phyloP scores from a whole-genome alignment of 2,797 vertebrate species.

The Pseudomugil tenellus region DNA sequence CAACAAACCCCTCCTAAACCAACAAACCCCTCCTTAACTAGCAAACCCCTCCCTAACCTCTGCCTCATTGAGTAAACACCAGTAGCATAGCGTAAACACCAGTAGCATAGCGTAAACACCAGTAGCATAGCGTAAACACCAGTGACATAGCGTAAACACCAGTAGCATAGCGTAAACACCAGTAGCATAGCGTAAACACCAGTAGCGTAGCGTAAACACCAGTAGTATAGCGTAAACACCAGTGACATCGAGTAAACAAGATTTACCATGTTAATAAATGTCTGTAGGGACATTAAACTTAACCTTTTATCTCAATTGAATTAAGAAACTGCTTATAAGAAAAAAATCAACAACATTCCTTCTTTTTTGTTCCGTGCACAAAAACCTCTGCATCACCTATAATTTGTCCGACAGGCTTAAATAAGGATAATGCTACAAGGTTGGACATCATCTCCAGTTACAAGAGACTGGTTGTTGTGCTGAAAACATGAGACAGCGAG shows the following conservation, averaged over 20 bases:
- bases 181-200: too few species aligned
- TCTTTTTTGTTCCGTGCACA: conserved; percentile 21
- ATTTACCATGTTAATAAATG: too few species aligned
- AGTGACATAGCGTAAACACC: too few species aligned
- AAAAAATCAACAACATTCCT: background rate
- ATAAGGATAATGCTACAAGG: conserved; percentile 49
- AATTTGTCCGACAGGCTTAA: conserved; percentile 42
- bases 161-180: too few species aligned
- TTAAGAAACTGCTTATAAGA: background rate
- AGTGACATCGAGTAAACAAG: background rate
- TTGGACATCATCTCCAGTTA: conserved; percentile 56
- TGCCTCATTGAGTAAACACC: conserved; percentile 39
- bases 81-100: too few species aligned
- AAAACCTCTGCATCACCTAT: background rate
- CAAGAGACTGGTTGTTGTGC: conserved; percentile 56
- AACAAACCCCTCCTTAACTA: conserved; percentile 14
- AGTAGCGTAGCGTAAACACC: too few species aligned
- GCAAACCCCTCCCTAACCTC: conserved; percentile 17
- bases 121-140: too few species aligned
- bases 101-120: too few species aligned
- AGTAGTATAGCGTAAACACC: too few species aligned
- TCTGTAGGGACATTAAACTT: too few species aligned
- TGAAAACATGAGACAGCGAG: conserved; percentile 11
- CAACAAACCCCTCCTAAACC: conserved; percentile 18
- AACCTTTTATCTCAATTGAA: background rate